These are phyloP conservation scores for Ernsta delagoae DNA, from an alignment of 2,888 invertebrate genomes.

Conservation along the genomic window DNA sequence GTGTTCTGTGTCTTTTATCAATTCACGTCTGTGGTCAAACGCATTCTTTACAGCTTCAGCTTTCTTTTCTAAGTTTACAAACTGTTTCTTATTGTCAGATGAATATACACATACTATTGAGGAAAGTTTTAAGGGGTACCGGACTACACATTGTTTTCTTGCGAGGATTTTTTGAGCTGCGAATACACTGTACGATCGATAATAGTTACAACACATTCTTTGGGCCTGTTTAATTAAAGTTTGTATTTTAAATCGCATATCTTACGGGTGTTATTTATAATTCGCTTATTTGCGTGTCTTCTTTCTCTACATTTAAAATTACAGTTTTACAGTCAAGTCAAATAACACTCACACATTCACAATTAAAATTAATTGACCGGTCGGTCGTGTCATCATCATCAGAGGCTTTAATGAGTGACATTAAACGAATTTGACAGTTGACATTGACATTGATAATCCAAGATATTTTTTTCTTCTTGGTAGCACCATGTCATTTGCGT, in stretches of 20 bases:
- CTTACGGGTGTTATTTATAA: slow-evolving; percentile 15
- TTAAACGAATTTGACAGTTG: too few species aligned
- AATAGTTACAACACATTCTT: slow-evolving; percentile 48
- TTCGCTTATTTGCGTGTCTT: background rate
- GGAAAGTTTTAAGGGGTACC: slow-evolving; percentile 50
- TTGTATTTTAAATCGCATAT: slow-evolving; percentile 61
- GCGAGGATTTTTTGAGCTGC: slow-evolving; percentile 41
- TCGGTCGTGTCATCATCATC: too few species aligned
- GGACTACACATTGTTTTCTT: slow-evolving; percentile 48
- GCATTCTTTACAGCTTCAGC: slow-evolving; percentile 82
- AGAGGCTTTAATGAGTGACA: too few species aligned
- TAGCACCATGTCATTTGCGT: too few species aligned
- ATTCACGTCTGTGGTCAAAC: slow-evolving; percentile 86
- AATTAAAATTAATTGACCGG: too few species aligned
- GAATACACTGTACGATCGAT: slow-evolving; percentile 48
- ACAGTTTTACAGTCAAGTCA: too few species aligned
- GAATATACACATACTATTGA: slow-evolving; percentile 61
- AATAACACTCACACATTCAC: too few species aligned
- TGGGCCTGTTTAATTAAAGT: slow-evolving; percentile 56
- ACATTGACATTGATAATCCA: too few species aligned
- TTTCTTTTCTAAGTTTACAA: slow-evolving; percentile 74
- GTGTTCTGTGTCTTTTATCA: slow-evolving; percentile 85
- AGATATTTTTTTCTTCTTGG: too few species aligned
- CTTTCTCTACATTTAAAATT: too few species aligned
- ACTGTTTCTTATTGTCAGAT: slow-evolving; percentile 70